Evolutionary conservation across 2,888 invertebrate genomes (phyloP).

Genomic region (Meganola albula): DNA sequence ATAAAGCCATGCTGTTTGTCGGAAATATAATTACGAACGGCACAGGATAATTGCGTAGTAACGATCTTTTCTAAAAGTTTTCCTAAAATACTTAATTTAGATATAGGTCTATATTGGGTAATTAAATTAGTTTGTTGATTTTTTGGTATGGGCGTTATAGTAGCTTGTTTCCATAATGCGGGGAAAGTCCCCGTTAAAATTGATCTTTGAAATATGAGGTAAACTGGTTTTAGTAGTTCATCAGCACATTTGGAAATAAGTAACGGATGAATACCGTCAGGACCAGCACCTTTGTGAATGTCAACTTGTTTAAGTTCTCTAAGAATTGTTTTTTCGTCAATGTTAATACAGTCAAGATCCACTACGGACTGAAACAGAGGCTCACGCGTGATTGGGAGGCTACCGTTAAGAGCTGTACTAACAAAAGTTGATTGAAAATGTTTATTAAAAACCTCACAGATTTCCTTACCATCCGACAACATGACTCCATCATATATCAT

Average conservation of each 20-base stretch:
- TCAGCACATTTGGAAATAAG: constrained; percentile 4
- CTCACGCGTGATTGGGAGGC: not conserved
- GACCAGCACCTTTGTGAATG: not conserved
- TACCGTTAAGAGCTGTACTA: not conserved
- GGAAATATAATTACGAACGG: constrained; percentile 3
- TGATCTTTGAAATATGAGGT: constrained; percentile 1
- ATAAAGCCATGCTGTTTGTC: constrained; percentile 15
- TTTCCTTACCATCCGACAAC: not conserved
- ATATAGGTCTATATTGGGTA: constrained; percentile 17
- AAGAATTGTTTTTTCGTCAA: not conserved
- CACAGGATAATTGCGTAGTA: constrained; percentile 6
- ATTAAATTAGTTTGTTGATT: constrained; percentile 6
- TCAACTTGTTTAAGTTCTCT: not conserved
- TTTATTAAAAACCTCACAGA: constrained; percentile 1
- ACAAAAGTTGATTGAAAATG: not conserved
- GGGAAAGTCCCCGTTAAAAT: constrained; percentile 1
- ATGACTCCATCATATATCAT: not conserved
- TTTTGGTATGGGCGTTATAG: constrained; percentile 19
- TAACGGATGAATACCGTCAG: constrained; percentile 4
- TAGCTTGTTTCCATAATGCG: constrained; percentile 4
- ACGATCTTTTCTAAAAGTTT: constrained; percentile 21
- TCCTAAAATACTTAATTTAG: constrained; percentile 13
- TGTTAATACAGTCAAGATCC: not conserved
- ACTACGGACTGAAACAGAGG: not conserved
- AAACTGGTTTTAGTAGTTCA: not conserved